phyloP scores from a whole-genome alignment of 2,113 vertebrate genomes.

The Zapornia atra region DNA sequence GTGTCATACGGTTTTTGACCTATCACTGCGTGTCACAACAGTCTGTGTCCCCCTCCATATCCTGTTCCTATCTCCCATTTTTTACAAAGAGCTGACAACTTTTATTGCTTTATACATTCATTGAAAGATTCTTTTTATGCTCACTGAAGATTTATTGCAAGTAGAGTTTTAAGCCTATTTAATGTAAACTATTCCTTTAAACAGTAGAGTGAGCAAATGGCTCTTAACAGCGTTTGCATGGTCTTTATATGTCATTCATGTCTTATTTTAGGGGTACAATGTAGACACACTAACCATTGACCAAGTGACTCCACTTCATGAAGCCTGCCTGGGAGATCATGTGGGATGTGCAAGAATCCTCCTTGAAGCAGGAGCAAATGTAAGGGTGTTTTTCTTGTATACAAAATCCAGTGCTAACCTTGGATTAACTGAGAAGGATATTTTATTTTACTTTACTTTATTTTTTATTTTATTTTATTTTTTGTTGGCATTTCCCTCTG shows the following conservation, averaged over 20 bases:
- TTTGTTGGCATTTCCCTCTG: not conserved
- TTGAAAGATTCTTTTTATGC: not conserved
- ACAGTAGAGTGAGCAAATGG: rapidly evolving
- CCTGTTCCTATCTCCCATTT: not conserved
- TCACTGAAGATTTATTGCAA: not conserved
- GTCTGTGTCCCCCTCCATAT: not conserved
- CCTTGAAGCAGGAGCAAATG: constrained; percentile 93
- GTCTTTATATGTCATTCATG: not conserved
- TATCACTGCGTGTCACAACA: not conserved
- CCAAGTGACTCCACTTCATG: constrained; percentile 92
- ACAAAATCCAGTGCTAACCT: not conserved
- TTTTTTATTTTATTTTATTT: not conserved
- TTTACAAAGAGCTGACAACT: not conserved
- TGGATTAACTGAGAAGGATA: not conserved
- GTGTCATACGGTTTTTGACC: not conserved
- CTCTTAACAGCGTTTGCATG: not conserved
- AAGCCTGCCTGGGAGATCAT: constrained; percentile 91
- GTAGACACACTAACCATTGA: constrained; percentile 93
- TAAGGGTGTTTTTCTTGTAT: constrained; percentile 71
- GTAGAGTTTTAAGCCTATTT: not conserved
- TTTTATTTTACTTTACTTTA: not conserved
- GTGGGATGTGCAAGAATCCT: constrained; percentile 89
- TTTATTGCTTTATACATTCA: not conserved
- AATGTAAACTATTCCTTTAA: not conserved
- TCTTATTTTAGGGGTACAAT: constrained; percentile 86